Conservation (phyloP, 1,140 invertebrate genomes). For the Anadara kagoshimensis region DNA sequence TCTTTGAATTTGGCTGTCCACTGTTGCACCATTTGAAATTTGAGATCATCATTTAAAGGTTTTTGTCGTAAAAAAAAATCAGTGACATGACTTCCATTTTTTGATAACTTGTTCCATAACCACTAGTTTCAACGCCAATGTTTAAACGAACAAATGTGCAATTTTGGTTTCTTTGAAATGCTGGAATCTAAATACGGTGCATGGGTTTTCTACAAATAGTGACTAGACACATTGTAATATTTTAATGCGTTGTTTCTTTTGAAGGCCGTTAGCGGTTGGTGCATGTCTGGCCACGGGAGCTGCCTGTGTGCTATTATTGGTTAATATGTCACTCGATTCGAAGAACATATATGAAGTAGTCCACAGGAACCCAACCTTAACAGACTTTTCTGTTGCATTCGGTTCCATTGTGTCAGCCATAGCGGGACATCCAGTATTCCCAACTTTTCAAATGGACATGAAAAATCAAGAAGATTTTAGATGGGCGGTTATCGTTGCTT, state of each 20-base stretch:
- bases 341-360: no score
- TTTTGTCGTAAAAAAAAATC: neutral
- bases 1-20: neutral
- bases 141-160: neutral
- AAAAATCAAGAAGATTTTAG: conserved; percentile 71
- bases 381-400: conserved; percentile 69
- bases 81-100: neutral
- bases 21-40: no score
- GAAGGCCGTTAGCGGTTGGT: conserved; percentile 66
- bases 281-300: conserved; percentile 61
- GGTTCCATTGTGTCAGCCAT: conserved; percentile 75
- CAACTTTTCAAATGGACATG: conserved; percentile 76
- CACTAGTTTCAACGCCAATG: neutral
- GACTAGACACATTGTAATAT: neutral
- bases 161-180: neutral
- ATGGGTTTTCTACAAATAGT: neutral
- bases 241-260: neutral
- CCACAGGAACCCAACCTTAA: no score
- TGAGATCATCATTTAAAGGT: no score
- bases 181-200: neutral
- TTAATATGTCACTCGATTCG: no score
- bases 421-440: conserved; percentile 74
- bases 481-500: conserved; percentile 70
- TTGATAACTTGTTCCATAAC: neutral
- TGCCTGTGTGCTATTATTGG: conserved; percentile 63